phyloP scores from a whole-genome alignment of 1,140 invertebrate genomes.

The Procambarus virginalis region DNA sequence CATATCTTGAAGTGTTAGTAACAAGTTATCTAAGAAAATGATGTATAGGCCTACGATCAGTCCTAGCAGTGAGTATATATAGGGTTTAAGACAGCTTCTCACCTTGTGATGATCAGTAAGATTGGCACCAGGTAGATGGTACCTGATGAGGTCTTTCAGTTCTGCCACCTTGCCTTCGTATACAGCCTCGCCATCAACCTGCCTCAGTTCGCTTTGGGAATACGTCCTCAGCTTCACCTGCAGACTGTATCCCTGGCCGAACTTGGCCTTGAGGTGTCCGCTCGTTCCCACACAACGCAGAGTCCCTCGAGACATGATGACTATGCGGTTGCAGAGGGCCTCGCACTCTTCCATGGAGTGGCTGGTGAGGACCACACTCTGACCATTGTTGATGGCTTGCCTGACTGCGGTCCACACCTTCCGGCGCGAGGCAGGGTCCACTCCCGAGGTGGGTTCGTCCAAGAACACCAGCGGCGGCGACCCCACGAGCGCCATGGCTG shows the following conservation, averaged over 20 bases:
- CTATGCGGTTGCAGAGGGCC: slow-evolving; percentile 73
- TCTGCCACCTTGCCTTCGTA: slow-evolving; percentile 26
- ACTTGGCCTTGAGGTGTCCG: slow-evolving; percentile 74
- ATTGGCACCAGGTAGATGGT: slow-evolving; percentile 20
- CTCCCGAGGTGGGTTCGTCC: slow-evolving; percentile 76
- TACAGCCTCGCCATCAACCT: slow-evolving; percentile 15
- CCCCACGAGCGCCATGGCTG: slow-evolving; percentile 86
- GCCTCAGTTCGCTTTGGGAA: background rate
- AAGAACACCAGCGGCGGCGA: slow-evolving; percentile 84
- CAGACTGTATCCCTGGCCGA: slow-evolving; percentile 64
- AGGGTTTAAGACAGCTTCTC: background rate
- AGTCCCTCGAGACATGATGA: slow-evolving; percentile 77
- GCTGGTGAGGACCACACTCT: slow-evolving; percentile 71
- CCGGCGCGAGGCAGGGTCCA: slow-evolving; percentile 78
- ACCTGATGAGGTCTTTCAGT: slow-evolving; percentile 27
- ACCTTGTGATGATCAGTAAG: slow-evolving; percentile 66
- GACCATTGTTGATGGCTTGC: slow-evolving; percentile 66
- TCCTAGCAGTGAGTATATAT: too few relatives aligned
- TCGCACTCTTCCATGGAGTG: slow-evolving; percentile 74
- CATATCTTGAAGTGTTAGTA: too few relatives aligned
- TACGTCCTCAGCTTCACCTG: slow-evolving; percentile 59
- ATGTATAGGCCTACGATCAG: too few relatives aligned
- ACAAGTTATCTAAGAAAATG: too few relatives aligned
- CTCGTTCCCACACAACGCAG: slow-evolving; percentile 77
- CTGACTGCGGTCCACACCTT: slow-evolving; percentile 76